These are phyloP conservation scores for Chinchilla lanigera DNA, from an alignment of 2,113 vertebrate genomes.

Conservation along the genomic window DNA sequence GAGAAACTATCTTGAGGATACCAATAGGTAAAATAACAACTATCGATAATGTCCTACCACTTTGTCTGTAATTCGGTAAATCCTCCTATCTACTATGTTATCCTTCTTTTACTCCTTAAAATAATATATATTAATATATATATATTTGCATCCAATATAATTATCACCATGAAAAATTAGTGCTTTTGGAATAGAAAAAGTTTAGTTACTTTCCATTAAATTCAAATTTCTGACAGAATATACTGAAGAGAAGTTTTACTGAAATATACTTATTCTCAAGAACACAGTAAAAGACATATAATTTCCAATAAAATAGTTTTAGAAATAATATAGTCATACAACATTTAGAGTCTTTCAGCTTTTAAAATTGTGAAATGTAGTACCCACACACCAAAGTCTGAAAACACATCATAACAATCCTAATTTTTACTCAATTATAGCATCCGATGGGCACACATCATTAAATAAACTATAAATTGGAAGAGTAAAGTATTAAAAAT, in stretches of 20 bases:
- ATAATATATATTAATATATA: no score
- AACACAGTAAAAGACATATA: neutral
- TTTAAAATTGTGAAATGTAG: slow-evolving; percentile 7
- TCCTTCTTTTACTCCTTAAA: no score
- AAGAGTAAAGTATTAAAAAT: neutral
- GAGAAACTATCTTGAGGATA: no score
- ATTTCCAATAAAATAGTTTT: slow-evolving; percentile 34
- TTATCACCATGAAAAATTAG: neutral
- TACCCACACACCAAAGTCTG: neutral
- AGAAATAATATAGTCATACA: neutral
- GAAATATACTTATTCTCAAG: slow-evolving; percentile 26
- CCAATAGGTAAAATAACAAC: no score
- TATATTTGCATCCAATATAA: neutral
- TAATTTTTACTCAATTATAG: slow-evolving; percentile 26
- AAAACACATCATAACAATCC: neutral
- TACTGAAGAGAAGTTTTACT: neutral
- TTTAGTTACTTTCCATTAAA: slow-evolving; percentile 1
- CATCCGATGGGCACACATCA: neutral
- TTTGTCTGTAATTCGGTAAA: no score
- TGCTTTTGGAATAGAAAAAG: neutral
- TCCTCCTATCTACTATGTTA: no score
- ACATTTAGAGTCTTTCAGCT: neutral
- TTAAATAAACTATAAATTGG: neutral
- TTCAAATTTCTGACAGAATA: slow-evolving; percentile 27
- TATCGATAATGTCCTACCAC: no score